Conservation (phyloP, 2,888 invertebrate genomes). For the Graphium colonna region DNA sequence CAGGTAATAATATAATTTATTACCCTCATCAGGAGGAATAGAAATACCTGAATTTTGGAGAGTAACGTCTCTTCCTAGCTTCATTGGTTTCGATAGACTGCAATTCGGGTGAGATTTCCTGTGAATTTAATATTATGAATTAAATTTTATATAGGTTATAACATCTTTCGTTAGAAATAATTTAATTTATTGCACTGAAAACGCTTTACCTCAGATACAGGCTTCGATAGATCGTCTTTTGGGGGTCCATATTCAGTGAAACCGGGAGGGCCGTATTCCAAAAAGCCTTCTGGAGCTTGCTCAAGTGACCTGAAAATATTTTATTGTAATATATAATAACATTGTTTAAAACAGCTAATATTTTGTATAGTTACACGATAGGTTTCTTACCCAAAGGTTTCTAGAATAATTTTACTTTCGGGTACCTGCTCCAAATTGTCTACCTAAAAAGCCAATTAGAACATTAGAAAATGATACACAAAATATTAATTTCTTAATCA, state of each 20-base stretch:
- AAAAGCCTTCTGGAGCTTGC: slow-evolving; percentile 59
- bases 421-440: slow-evolving; percentile 33
- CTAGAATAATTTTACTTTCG: slow-evolving; percentile 36
- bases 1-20: too few species aligned
- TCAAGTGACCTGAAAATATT: slow-evolving; percentile 39
- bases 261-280: slow-evolving; percentile 72
- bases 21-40: too few species aligned
- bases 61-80: slow-evolving; percentile 59
- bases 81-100: slow-evolving; percentile 47
- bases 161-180: neutral
- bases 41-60: slow-evolving; percentile 63
- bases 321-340: too few species aligned
- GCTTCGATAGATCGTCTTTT: slow-evolving; percentile 41
- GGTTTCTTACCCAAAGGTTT: slow-evolving; percentile 45
- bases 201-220: slow-evolving; percentile 35
- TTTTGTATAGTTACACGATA: too few species aligned
- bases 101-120: slow-evolving; percentile 24
- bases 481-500: too few species aligned
- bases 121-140: neutral
- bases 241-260: slow-evolving; percentile 71
- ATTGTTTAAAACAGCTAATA: too few species aligned
- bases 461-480: too few species aligned
- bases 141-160: too few species aligned
- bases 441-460: slow-evolving; percentile 28
- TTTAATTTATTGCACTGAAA: neutral